Evolutionary conservation across 2,888 invertebrate genomes (phyloP), one percentile per base, ranked within the genome.

Genomic region (Scaptomyza tumidula): DNA sequence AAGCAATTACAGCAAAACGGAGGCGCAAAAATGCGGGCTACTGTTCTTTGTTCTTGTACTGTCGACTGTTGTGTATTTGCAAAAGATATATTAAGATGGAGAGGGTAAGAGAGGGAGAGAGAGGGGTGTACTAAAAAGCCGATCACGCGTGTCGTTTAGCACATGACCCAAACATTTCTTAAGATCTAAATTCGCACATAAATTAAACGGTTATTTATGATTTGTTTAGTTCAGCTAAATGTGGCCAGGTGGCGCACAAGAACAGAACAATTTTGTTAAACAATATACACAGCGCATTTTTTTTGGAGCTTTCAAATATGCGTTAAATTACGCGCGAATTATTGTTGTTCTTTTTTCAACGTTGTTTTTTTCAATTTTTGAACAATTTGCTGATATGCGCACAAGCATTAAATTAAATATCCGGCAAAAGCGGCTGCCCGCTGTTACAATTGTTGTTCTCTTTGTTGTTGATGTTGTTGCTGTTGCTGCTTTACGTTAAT

Each of bases 331-430:
- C 19, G 24, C 24, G 24, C 24, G 24, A 24, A 24, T 24, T 24
- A 24, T 24, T 24, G 1, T 24, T 2, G 24, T 24, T 4, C 3
- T 24, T 24, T 24, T 24, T 24, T 5, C 24, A 24, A n/a, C n/a
- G n/a, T n/a, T n/a, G n/a, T n/a, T n/a, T n/a, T n/a, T n/a, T n/a
- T n/a, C n/a, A n/a, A n/a, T 24, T 24, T 24, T 24, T 24, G 24
- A 24, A 24, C 24, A 24, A 29, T 29, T 29, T 49, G 27, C 48
- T 53, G 16, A 57, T 52, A 33, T 54, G 55, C 67, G 65, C 66
- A 43, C 59, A 48, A 71, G 64, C 67, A 82, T 74, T 86, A 71
- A 86, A 86, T 86, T 81, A 78, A 86, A 89, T 86, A 74, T 86
- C 85, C 85, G 85, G 85, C 80, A 75, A 73, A 41, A 75, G 65